Evolutionary conservation across 2,797 vertebrate species (phyloP), one percentile per base, ranked within the genome.

Genomic region (Myotis vivesi): DNA sequence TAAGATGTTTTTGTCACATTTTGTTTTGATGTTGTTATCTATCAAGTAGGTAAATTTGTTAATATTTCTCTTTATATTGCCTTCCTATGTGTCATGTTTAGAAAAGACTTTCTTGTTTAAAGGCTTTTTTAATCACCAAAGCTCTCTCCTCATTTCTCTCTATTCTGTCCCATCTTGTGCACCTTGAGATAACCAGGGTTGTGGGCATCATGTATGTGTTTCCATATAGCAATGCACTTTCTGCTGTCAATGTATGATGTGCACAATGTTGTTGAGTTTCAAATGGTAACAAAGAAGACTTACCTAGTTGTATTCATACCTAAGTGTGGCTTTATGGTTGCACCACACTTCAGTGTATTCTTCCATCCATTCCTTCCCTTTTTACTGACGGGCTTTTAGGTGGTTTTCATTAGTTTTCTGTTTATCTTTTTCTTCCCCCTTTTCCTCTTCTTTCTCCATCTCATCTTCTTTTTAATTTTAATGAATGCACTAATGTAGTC

Each of bases 141-240:
- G 5, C 6, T 41, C 17, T 57, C 72, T 46, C 44, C 36, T 36
- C 8, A 16, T 28, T 46, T 55, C 81, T 38, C 22, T 8, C 23
- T 36, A 0, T 55, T 0, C 30, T 55, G 36, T 30, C 3, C 23
- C 36, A 8, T 9, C 17, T 8, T 33, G 7, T 49, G 16, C 17
- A n/a, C 11, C 12, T 16, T 5, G 3, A 55, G 9, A 33, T 3
- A 80, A 46, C 46, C 36, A 25, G 23, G 2, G 0, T n/a, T 68
- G 8, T 8, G 6, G 30, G 11, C 2, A 10, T 62, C 30, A n/a
- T 1, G 15, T 8, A 2, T 12, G 19, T 6, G 12, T 11, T 13
- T 69, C 38, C 44, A 30, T 0, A 10, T 2, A 49, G 33, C n/a
- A 16, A 3, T 17, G 9, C 8, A 51, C 23, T 38, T 16, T 23